Evolutionary conservation across 2,113 vertebrate species (phyloP).

Genomic region (Pachypanchax playfairii): DNA sequence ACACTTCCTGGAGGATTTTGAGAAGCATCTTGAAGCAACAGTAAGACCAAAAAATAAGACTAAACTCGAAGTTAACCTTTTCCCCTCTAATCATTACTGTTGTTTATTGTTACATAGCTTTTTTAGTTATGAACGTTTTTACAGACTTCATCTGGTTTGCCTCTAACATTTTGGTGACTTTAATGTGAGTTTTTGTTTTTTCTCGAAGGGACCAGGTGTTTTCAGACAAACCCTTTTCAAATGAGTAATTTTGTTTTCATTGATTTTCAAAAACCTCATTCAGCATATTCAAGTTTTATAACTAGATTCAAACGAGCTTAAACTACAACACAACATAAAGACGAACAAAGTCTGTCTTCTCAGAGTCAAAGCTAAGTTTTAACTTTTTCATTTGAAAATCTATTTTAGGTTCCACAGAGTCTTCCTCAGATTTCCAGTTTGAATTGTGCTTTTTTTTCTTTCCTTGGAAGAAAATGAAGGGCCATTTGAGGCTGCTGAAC

Average conservation of each 20-base stretch:
- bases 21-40: conserved; percentile 89
- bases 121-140: background rate
- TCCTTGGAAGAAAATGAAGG: conserved; percentile 91
- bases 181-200: background rate
- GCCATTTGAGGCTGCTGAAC: conserved; percentile 93
- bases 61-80: too few relatives aligned
- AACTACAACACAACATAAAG: too few relatives aligned
- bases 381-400: too few relatives aligned
- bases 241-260: background rate
- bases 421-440: conserved; percentile 1
- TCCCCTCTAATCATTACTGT: background rate
- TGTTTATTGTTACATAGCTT: background rate
- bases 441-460: background rate
- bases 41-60: conserved; percentile 83
- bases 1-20: conserved; percentile 93
- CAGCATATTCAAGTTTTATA: too few relatives aligned
- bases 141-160: background rate
- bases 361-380: too few relatives aligned
- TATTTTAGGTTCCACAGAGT: conserved; percentile 2
- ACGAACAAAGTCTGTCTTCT: too few relatives aligned
- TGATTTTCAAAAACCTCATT: background rate
- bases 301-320: fast-evolving
- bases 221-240: background rate
- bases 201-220: too few relatives aligned
- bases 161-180: background rate